Conservation (phyloP, 2,888 invertebrate species). For the Rhyacophila evoluta region DNA sequence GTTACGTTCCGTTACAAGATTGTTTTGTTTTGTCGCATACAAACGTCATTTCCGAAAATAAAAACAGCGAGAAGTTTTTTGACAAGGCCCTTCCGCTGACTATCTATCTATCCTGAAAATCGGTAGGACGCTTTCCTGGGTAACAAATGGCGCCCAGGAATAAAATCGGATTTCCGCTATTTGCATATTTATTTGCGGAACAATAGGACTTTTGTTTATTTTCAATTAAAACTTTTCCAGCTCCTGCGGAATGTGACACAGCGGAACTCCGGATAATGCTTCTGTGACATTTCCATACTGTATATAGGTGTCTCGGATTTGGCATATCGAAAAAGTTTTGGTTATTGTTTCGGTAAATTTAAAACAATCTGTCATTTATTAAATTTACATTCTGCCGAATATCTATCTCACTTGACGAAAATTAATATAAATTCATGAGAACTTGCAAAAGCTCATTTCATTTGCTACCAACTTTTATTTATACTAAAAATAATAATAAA, state of each 20-base stretch:
- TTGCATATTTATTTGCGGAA: constrained; percentile 43
- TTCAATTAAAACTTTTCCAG: constrained; percentile 46
- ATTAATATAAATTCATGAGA: too few species aligned
- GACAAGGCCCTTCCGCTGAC: neutral
- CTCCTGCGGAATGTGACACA: neutral
- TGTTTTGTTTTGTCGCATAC: constrained; percentile 4
- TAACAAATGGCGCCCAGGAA: constrained; percentile 20
- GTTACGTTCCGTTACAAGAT: neutral
- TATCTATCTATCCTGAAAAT: constrained; percentile 10
- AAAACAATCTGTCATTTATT: too few species aligned
- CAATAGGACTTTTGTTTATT: constrained; percentile 41
- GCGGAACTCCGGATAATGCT: neutral
- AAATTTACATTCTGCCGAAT: too few species aligned
- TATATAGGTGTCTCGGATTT: neutral
- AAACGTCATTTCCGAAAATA: neutral
- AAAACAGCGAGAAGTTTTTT: neutral
- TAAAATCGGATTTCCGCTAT: constrained; percentile 31
- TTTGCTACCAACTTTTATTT: too few species aligned
- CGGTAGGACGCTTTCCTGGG: constrained; percentile 13
- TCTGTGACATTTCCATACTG: neutral
- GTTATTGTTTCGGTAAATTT: neutral
- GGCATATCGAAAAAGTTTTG: neutral
- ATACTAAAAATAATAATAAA: too few species aligned
- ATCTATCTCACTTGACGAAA: too few species aligned
- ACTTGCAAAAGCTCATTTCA: too few species aligned